phyloP scores from a whole-genome alignment of 2,797 vertebrate genomes.

The Argya squamiceps region DNA sequence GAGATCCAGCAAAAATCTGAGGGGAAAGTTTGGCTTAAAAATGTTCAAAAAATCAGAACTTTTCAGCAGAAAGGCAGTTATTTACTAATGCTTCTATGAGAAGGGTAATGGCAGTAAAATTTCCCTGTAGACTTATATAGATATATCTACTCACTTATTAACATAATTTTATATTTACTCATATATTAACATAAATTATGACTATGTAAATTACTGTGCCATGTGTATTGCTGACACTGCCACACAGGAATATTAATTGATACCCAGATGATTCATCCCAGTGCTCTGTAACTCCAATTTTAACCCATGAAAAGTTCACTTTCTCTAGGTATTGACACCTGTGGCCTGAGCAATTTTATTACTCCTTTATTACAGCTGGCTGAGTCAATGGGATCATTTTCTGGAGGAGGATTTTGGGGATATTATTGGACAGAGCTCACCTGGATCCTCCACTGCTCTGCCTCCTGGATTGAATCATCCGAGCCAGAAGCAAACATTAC shows the following conservation, averaged over 20 bases:
- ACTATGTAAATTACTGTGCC: too few relatives aligned
- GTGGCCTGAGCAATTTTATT: accelerated
- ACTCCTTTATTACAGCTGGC: too few relatives aligned
- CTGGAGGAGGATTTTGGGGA: neutral
- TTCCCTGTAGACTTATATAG: neutral
- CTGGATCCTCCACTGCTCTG: neutral
- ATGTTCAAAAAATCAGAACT: neutral
- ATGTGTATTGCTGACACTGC: too few relatives aligned
- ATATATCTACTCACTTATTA: neutral
- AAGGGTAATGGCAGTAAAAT: neutral
- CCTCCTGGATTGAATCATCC: neutral
- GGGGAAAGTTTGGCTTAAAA: neutral
- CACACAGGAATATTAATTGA: neutral
- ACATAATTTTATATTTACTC: neutral
- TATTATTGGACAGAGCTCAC: neutral
- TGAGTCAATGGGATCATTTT: neutral
- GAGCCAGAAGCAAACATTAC: neutral
- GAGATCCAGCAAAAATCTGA: neutral
- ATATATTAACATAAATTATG: neutral
- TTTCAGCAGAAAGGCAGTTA: neutral
- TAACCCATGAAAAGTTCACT: accelerated
- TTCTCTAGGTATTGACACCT: neutral
- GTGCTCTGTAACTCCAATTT: neutral
- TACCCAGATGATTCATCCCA: neutral
- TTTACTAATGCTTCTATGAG: accelerated